Evolutionary conservation across 2,113 vertebrate species (phyloP), one percentile per base, ranked within the genome.

Genomic region (Otocyon megalotis): DNA sequence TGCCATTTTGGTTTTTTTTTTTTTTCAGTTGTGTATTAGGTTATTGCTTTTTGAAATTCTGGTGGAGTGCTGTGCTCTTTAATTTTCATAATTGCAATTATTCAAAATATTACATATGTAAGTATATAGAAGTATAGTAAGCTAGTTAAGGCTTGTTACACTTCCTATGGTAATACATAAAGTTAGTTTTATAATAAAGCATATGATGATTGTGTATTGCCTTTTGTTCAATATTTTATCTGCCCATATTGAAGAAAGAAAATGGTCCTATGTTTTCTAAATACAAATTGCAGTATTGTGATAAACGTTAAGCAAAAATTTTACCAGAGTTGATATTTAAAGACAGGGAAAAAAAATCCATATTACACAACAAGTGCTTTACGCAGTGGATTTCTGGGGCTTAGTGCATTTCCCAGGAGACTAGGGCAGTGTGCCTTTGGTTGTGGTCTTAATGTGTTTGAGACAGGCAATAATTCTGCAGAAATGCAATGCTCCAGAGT

Each of bases 351-450:
- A 95, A 95, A 91, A 85, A 76, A 24, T 65, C 79, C 26, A 11
- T 60, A 67, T 79, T 82, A 15, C 9, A 80, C 32, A 91, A 88
- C 88, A 97, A 95, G 88, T 94, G 96, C 20, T 96, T 63, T 98
- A 97, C 97, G 79, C 83, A 96, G 89, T 95, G 67, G 72, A 96
- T 98, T 98, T 98, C 96, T 97, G 87, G 76, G 93, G 97, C 97
- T 97, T 96, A 69, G 95, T 95, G 72, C 71, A 83, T 98, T 98
- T 98, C 98, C 98, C 98, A 97, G 88, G 98, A 98, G 98, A 37
- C 5, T 0, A 96, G 97, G 94, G 82, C 95, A 92, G 88, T 95
- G 87, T 98, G 96, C 96, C 96, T 98, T 92, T 97, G 96, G 94
- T 97, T 96, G 93, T 19, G 87, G 94, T 94, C 97, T 97, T 98